These are phyloP conservation scores for Scaptomyza flava DNA, from an alignment of 2,888 invertebrate genomes.

Conservation along the genomic window DNA sequence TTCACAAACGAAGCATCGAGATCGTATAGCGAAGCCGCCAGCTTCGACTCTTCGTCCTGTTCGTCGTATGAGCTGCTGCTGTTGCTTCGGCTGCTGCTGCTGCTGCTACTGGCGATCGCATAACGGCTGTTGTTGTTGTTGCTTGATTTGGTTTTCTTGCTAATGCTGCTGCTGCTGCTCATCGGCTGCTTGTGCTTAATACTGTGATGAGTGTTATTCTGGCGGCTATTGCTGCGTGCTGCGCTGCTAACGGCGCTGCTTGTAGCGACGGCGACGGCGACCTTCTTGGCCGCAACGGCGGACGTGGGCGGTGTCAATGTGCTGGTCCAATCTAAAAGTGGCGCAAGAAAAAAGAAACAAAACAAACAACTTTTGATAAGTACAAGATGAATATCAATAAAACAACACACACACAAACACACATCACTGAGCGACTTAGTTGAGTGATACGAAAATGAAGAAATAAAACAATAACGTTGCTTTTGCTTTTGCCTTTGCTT, in stretches of 20 bases:
- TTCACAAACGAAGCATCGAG: slow-evolving; percentile 61
- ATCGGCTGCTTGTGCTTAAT: slow-evolving; percentile 67
- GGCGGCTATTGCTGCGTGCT: slow-evolving; percentile 28
- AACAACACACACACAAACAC: slow-evolving; percentile 17
- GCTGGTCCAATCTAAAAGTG: slow-evolving; percentile 78
- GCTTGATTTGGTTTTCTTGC: slow-evolving; percentile 70
- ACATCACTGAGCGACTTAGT: slow-evolving; percentile 13
- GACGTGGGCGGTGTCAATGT: slow-evolving; percentile 67
- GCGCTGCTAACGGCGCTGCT: slow-evolving; percentile 14
- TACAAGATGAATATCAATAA: slow-evolving; percentile 37
- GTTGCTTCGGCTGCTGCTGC: neutral
- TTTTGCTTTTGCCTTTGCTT: slow-evolving; percentile 23
- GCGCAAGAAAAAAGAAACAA: slow-evolving; percentile 28
- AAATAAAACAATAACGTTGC: slow-evolving; percentile 8
- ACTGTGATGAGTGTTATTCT: slow-evolving; percentile 57
- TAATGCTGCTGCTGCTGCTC: slow-evolving; percentile 49
- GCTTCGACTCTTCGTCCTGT: slow-evolving; percentile 44
- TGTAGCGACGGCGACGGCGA: slow-evolving; percentile 39
- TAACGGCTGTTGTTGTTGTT: slow-evolving; percentile 22
- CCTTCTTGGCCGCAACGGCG: slow-evolving; percentile 53
- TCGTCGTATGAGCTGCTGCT: slow-evolving; percentile 33
- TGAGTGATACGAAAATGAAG: slow-evolving; percentile 1
- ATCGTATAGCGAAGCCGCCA: slow-evolving; percentile 23
- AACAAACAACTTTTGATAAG: slow-evolving; percentile 46
- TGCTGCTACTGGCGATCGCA: slow-evolving; percentile 41